A percentile compares a stretch with the other conserved stretches of the same genome.
phyloP scores from a whole-genome alignment of 2,113 vertebrate species.

The Promerops cafer region DNA sequence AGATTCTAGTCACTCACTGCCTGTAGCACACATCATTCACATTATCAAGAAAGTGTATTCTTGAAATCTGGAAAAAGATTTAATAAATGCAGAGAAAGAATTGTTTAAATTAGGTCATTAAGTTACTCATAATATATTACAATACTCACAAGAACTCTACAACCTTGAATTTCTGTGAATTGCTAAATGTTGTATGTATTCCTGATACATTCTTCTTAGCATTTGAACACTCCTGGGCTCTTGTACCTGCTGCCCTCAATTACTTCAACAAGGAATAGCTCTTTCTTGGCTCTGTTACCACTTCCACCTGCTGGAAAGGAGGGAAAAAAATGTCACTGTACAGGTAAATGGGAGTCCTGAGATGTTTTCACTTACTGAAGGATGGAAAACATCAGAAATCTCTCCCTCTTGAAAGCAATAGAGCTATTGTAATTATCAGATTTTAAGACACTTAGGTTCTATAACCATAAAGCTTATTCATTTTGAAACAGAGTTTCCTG shows the following conservation, averaged over 20 bases:
- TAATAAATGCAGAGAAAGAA: constrained; percentile 17
- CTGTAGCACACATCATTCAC: not conserved
- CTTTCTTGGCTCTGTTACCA: constrained; percentile 39
- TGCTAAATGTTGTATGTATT: constrained; percentile 17
- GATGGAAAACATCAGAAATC: constrained; percentile 20
- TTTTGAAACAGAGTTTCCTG: not conserved
- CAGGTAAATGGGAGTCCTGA: constrained; percentile 13
- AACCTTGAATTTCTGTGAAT: not conserved
- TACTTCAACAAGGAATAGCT: constrained; percentile 50
- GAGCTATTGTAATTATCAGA: not conserved
- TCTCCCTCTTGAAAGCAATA: constrained; percentile 12
- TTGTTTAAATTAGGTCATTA: constrained; percentile 33
- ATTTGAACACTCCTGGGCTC: constrained; percentile 43
- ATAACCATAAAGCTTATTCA: not conserved
- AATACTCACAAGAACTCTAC: not conserved
- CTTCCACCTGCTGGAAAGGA: constrained; percentile 18
- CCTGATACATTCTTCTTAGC: constrained; percentile 40
- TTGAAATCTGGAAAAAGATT: not conserved
- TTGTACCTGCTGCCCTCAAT: constrained; percentile 67
- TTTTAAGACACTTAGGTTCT: not conserved
- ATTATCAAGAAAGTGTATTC: not conserved
- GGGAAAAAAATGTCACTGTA: not conserved
- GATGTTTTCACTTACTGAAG: constrained; percentile 11
- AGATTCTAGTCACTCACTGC: not conserved
- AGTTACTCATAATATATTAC: not conserved